Evolutionary conservation across 2,888 invertebrate genomes (phyloP), one percentile per base, ranked within the genome.

Genomic region (Petrophora chlorosata): DNA sequence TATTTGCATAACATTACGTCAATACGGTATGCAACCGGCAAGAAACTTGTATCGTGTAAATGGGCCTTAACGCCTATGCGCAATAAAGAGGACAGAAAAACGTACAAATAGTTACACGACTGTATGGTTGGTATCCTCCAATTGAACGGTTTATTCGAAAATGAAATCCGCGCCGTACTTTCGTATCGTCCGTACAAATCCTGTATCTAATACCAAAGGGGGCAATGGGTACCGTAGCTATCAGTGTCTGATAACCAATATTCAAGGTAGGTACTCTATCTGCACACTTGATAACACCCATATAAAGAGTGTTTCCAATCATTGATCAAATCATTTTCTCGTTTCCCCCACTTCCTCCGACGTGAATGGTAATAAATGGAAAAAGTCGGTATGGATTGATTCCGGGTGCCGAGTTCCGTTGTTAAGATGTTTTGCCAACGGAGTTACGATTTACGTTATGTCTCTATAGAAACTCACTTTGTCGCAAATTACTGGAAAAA

Each of bases 381-480:
- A 69, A 67, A 70, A 73, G 58, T 75, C 62, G 57, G 57, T 56
- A 69, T 65, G 62, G 69, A 79, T 77, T 76, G 75, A 79, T 78
- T 73, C 67, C 73, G 70, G 66, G 61, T 61, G 59, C 59, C 56
- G 62, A 50, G 63, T 71, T 73, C 64, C 67, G 67, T 63, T 67
- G 68, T 61, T 61, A 64, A 62, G 67, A 65, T 72, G 68, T 69
- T 67, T 38, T 51, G 44, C 38, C 39, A 17, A 13, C 15, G 34
- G 32, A 36, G 36, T 26, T 36, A 28, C 42, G 30, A 22, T 48
- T 48, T 36, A 38, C 52, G 62, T 66, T 61, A 59, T 73, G 58
- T 64, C 67, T 59, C 56, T 53, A 60, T 65, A 62, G 62, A 32
- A 16, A 14, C 33, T 26, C 33, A 39, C 5, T 22, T 2, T 17